These are phyloP conservation scores for Dugesia japonica DNA, from an alignment of 2,888 invertebrate genomes.

Conservation along the genomic window DNA sequence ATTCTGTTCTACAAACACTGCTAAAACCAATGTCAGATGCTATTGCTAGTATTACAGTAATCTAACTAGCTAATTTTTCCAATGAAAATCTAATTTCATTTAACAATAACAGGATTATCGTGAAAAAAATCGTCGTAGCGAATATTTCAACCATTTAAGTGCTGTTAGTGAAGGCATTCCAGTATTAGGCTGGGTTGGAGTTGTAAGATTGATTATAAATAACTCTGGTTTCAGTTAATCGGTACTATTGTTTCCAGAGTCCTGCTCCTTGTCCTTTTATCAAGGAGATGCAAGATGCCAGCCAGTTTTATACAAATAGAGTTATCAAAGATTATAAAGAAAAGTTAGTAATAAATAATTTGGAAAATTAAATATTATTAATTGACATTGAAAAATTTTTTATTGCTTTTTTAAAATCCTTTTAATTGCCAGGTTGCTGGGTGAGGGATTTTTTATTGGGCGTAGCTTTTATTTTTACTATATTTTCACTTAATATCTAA, in stretches of 20 bases:
- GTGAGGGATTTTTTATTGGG: too few species aligned
- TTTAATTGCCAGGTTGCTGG: too few species aligned
- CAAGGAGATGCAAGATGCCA: constrained; percentile 94
- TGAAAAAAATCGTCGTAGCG: constrained; percentile 70
- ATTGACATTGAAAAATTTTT: too few species aligned
- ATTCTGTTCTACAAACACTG: not conserved
- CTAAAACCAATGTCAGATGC: not conserved
- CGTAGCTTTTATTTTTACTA: too few species aligned
- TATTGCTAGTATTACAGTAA: constrained; percentile 20
- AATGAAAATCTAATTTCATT: not conserved
- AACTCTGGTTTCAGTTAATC: too few species aligned
- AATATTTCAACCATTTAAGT: constrained; percentile 78
- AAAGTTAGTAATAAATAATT: constrained; percentile 52
- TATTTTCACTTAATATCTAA: too few species aligned
- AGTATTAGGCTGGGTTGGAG: constrained; percentile 82
- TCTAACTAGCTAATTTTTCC: not conserved
- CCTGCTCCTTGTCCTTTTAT: constrained; percentile 86
- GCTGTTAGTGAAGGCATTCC: constrained; percentile 87
- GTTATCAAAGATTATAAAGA: constrained; percentile 95
- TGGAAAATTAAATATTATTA: too few species aligned
- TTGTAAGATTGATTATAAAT: constrained; percentile 10
- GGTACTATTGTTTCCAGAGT: constrained; percentile 48
- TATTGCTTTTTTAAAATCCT: too few species aligned
- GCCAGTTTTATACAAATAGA: constrained; percentile 89
- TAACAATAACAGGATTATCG: constrained; percentile 61